Percentiles rank a stretch among this genome's conserved stretches.
These are phyloP conservation scores for Drosophila subquinaria DNA, from an alignment of 2,888 invertebrate genomes.

Conservation along the genomic window DNA sequence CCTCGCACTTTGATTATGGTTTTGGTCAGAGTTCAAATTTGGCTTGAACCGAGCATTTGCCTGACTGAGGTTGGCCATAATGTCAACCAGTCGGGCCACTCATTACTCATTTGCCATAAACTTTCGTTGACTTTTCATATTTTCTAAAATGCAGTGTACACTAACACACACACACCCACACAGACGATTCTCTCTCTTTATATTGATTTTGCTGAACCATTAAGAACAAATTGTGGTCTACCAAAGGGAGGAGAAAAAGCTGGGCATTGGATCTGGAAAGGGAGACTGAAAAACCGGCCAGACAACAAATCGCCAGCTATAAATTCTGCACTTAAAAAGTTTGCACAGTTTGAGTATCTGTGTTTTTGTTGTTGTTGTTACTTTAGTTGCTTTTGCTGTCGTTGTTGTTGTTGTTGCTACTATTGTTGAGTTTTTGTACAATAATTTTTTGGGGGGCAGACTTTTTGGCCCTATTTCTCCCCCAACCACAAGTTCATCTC, in stretches of 20 bases:
- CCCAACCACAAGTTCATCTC: neutral
- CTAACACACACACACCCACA: slow-evolving; percentile 29
- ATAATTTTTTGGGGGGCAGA: slow-evolving; percentile 16
- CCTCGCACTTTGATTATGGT: slow-evolving; percentile 5
- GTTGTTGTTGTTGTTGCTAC: slow-evolving; percentile 18
- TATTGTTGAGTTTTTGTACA: slow-evolving; percentile 40
- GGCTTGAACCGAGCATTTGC: slow-evolving; percentile 13
- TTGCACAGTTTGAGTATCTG: slow-evolving; percentile 63
- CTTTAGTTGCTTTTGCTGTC: slow-evolving; percentile 6
- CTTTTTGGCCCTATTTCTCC: neutral
- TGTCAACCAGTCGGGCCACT: slow-evolving; percentile 70
- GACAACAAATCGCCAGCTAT: slow-evolving; percentile 77
- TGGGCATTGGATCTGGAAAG: neutral
- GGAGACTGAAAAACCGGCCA: slow-evolving; percentile 49
- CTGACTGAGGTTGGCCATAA: slow-evolving; percentile 40
- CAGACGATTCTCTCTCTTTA: slow-evolving; percentile 25
- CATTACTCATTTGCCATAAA: slow-evolving; percentile 78
- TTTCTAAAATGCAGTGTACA: slow-evolving; percentile 63
- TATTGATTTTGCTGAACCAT: slow-evolving; percentile 75
- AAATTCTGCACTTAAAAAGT: slow-evolving; percentile 80
- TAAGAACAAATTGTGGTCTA: slow-evolving; percentile 59
- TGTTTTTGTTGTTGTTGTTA: slow-evolving; percentile 10
- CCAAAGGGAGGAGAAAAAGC: slow-evolving; percentile 20
- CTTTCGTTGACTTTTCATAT: slow-evolving; percentile 78
- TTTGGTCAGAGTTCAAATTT: slow-evolving; percentile 14